Conservation (phyloP, 2,888 invertebrate species). For the Physocephala rufipes region DNA sequence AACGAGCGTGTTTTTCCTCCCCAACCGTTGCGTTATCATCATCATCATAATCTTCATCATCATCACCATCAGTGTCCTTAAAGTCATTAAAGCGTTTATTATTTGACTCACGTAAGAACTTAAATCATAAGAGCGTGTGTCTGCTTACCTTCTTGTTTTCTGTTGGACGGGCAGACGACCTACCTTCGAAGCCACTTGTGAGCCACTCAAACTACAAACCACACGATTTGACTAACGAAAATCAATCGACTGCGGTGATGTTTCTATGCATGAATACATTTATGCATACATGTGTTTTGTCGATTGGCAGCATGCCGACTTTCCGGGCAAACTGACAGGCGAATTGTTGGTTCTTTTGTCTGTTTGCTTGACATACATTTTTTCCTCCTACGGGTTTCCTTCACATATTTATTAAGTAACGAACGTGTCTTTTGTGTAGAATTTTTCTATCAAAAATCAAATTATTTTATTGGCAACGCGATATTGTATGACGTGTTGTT, state of each 20-base stretch:
- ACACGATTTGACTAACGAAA: too few species aligned
- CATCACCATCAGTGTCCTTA: neutral
- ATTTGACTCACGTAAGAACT: constrained; percentile 28
- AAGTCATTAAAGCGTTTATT: constrained; percentile 6
- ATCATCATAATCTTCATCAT: constrained; percentile 28
- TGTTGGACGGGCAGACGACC: too few species aligned
- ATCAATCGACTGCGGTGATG: neutral
- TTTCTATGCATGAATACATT: neutral
- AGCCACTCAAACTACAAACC: too few species aligned
- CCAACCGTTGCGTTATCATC: constrained; percentile 36
- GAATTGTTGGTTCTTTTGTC: constrained; percentile 16
- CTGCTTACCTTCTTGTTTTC: too few species aligned
- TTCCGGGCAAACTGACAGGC: constrained; percentile 3
- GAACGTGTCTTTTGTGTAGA: constrained; percentile 40
- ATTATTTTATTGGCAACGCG: constrained; percentile 50
- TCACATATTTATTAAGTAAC: constrained; percentile 15
- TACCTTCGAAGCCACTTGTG: too few species aligned
- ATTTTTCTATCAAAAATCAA: constrained; percentile 47
- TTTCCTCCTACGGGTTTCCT: constrained; percentile 7
- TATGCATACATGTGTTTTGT: too few species aligned
- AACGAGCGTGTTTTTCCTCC: neutral
- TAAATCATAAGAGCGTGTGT: constrained; percentile 14
- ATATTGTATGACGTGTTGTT: constrained; percentile 21
- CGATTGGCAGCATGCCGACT: neutral
- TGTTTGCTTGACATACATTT: neutral